Evolutionary conservation across 2,113 vertebrate species (phyloP), one percentile per base, ranked within the genome.

Genomic region (Sinocyclocheilus anophthalmus): DNA sequence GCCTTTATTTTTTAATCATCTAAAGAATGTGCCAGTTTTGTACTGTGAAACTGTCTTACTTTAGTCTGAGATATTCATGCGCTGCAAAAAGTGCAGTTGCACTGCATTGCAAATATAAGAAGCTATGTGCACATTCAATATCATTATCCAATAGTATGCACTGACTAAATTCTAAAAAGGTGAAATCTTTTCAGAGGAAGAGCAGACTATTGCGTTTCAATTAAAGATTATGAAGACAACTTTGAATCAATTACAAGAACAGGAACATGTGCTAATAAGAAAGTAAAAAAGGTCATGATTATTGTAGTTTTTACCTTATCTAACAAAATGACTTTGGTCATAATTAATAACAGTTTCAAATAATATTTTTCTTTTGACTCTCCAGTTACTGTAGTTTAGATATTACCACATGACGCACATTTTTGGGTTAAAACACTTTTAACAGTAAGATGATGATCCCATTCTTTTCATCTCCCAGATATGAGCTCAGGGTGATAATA

Each of bases 401-500:
- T 16, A 57, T 57, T 59, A 59, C 57, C 57, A 59, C 18, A 22
- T n/a, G 20, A 10, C 9, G 22, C 59, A 61, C 0, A 12, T 42
- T 42, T 42, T 22, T 12, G 1, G 37, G 69, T 42, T 72, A 70
- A 39, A 70, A 70, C 30, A 70, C 14, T 70, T 9, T 39, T 37
- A 20, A 37, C 20, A 37, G 53, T 81, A 39, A 59, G 61, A 42
- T 76, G 55, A 76, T 84, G 61, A 84, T 61, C 45, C 65, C 90
- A 81, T 92, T 72, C 14, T 30, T 61, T 85, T 88, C 92, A 89
- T 91, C 88, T 89, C 22, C 92, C 96, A 99, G 98, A 94, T 99
- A 98, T 55, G 97, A 99, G 95, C 96, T 99, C 80, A 95, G 98
- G 92, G 97, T 99, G 94, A 97, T 99, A 81, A 97, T 99, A 93